Evolutionary conservation across 1,140 invertebrate genomes (phyloP), one percentile per base, ranked within the genome.

Genomic region (Caenorhabditis tropicalis): DNA sequence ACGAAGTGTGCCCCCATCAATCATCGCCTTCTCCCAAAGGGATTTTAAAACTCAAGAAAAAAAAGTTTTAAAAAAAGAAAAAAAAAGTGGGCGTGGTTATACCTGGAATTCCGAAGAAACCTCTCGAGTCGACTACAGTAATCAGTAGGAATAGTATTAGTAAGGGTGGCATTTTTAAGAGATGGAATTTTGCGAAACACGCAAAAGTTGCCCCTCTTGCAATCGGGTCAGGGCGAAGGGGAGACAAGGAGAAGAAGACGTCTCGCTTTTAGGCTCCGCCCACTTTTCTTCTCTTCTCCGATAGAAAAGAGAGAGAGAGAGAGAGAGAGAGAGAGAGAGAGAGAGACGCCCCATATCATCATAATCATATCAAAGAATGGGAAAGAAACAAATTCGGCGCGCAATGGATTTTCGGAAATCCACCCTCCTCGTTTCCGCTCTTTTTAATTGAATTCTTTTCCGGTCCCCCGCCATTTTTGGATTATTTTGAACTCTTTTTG

Each of bases 361-460:
- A 58, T 58, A 58, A 58, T 58, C 53, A 58, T 58, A 58, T 58
- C 53, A 58, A 74, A 74, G 24, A 74, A 21, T 43, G 65, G 65
- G 43, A 74, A 74, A 46, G 65, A 74, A 74, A 43, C 65, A 74
- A 74, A 74, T 74, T 74, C 36, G 27, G n/a, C n/a, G n/a, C n/a
- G n/a, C n/a, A n/a, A n/a, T 51, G n/a, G n/a, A 51, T 51, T 24
- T 27, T 7, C 6, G 49, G 24, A 58, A 58, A 58, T 29, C n/a
- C n/a, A n/a, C 60, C 60, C 33, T 19, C 4, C 15, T 10, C 9
- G 21, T 70, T 70, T 70, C 60, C 60, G 60, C 60, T 70, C 60
- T 65, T 65, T 65, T 65, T 33, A 74, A 43, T 74, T 74, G 36
- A n/a, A 24, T 74, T 74, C 36, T 7, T 15, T 74, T 43, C 65